Evolutionary conservation across 2,113 vertebrate genomes (phyloP).

Genomic region (Albula goreensis): DNA sequence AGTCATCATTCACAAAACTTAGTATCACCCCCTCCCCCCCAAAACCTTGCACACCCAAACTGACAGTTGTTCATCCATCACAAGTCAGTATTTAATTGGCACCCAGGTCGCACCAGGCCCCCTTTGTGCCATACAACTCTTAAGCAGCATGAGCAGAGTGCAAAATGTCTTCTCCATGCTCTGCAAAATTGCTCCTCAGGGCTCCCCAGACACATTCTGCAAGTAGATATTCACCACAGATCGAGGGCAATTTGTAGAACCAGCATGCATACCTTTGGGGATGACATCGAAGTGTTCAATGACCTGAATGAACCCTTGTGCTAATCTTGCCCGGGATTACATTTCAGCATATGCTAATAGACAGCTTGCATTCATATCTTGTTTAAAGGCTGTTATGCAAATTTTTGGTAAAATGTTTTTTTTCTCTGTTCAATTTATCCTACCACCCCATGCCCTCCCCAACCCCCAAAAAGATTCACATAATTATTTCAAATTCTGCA

Average conservation of each 20-base stretch:
- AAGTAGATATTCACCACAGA: slow-evolving; percentile 54
- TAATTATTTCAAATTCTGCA: slow-evolving; percentile 21
- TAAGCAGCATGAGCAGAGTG: slow-evolving; percentile 50
- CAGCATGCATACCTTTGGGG: slow-evolving; percentile 63
- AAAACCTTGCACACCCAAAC: slow-evolving; percentile 31
- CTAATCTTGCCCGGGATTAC: slow-evolving; percentile 66
- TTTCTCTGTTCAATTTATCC: slow-evolving; percentile 60
- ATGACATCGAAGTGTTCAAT: slow-evolving; percentile 70
- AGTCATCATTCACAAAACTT: slow-evolving; percentile 33
- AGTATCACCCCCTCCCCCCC: slow-evolving; percentile 31
- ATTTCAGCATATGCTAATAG: slow-evolving; percentile 52
- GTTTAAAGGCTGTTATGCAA: slow-evolving; percentile 71
- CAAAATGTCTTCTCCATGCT: slow-evolving; percentile 56
- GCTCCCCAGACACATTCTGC: slow-evolving; percentile 51
- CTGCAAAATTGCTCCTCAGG: slow-evolving; percentile 66
- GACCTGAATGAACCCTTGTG: slow-evolving; percentile 65
- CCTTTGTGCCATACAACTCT: slow-evolving; percentile 9
- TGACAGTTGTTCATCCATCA: slow-evolving; percentile 20
- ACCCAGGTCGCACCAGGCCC: slow-evolving; percentile 49
- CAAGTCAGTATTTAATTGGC: slow-evolving; percentile 60
- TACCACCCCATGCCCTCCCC: slow-evolving; percentile 4
- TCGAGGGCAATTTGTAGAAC: slow-evolving; percentile 71
- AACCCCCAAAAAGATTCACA: slow-evolving; percentile 52
- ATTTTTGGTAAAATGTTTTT: slow-evolving; percentile 74
- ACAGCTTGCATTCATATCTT: slow-evolving; percentile 61